phyloP scores from a whole-genome alignment of 2,888 invertebrate species.

The Spilosoma lubricipeda region DNA sequence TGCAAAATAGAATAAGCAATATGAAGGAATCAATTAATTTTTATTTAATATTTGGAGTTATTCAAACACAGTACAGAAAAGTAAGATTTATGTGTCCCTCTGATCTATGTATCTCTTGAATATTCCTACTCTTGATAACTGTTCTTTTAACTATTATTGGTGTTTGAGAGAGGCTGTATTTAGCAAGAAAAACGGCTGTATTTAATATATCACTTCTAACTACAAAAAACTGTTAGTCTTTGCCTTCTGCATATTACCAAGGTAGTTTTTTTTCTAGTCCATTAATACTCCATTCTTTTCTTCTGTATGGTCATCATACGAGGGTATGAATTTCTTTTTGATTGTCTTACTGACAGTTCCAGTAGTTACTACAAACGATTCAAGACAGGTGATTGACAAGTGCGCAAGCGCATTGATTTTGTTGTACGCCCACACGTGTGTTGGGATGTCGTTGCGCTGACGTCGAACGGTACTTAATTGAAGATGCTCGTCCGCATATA shows the following conservation, averaged over 20 bases:
- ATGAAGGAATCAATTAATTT: too few relatives aligned
- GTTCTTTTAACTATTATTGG: too few relatives aligned
- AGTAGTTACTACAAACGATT: constrained; percentile 22
- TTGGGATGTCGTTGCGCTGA: constrained; percentile 50
- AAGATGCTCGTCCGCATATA: constrained; percentile 30
- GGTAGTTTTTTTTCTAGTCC: not conserved
- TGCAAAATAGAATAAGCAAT: too few relatives aligned
- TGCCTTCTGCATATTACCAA: not conserved
- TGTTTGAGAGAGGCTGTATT: too few relatives aligned
- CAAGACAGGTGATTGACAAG: constrained; percentile 57
- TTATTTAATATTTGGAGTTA: too few relatives aligned
- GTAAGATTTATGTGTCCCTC: not conserved
- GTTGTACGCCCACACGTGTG: constrained; percentile 38
- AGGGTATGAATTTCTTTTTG: constrained; percentile 4
- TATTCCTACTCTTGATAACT: too few relatives aligned
- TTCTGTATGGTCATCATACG: not conserved
- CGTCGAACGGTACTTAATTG: constrained; percentile 54
- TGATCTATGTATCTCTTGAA: too few relatives aligned
- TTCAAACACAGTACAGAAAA: too few relatives aligned
- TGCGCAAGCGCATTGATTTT: constrained; percentile 42
- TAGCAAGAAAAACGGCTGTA: too few relatives aligned
- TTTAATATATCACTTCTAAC: not conserved
- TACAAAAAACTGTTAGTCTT: too few relatives aligned
- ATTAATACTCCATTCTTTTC: not conserved
- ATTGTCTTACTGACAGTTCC: constrained; percentile 21